These are phyloP conservation scores for Callionymus lyra DNA, from an alignment of 2,113 vertebrate species.

Conservation along the genomic window DNA sequence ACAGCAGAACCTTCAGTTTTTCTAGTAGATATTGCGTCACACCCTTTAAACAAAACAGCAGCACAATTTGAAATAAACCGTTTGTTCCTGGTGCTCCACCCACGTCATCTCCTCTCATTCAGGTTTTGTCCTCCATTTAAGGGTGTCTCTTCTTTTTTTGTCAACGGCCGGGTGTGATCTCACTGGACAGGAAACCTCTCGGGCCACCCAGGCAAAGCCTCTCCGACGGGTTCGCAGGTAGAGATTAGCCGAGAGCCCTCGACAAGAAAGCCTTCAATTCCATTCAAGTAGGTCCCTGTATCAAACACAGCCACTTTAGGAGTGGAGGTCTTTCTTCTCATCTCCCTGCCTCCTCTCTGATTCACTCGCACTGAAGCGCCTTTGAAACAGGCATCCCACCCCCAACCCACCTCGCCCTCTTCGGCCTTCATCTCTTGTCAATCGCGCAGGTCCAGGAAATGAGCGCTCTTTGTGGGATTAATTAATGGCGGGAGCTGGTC, in stretches of 20 bases:
- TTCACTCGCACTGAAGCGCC: conserved; percentile 72
- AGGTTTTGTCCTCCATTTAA: conserved; percentile 28
- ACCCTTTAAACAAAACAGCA: conserved; percentile 26
- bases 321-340: conserved; percentile 76
- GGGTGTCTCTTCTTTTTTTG: conserved; percentile 31
- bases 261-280: conserved; percentile 86
- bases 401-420: conserved; percentile 46
- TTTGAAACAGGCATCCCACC: conserved; percentile 81
- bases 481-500: conserved; percentile 96
- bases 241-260: conserved; percentile 79
- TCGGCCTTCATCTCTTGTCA: conserved; percentile 80
- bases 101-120: conserved; percentile 53
- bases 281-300: conserved; percentile 77
- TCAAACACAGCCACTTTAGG: conserved; percentile 79
- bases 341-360: conserved; percentile 51
- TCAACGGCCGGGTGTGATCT: too few species aligned
- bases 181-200: conserved; percentile 34
- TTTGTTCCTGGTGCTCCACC: conserved; percentile 43
- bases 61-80: conserved; percentile 75
- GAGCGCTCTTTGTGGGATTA: conserved; percentile 97
- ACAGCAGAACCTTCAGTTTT: too few species aligned
- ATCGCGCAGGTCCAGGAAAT: conserved; percentile 93
- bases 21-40: conserved; percentile 14
- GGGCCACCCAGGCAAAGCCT: conserved; percentile 54
- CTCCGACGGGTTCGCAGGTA: conserved; percentile 75